These are phyloP conservation scores for Coracias cyanogaster DNA, from an alignment of 2,797 vertebrate species.

Conservation along the genomic window DNA sequence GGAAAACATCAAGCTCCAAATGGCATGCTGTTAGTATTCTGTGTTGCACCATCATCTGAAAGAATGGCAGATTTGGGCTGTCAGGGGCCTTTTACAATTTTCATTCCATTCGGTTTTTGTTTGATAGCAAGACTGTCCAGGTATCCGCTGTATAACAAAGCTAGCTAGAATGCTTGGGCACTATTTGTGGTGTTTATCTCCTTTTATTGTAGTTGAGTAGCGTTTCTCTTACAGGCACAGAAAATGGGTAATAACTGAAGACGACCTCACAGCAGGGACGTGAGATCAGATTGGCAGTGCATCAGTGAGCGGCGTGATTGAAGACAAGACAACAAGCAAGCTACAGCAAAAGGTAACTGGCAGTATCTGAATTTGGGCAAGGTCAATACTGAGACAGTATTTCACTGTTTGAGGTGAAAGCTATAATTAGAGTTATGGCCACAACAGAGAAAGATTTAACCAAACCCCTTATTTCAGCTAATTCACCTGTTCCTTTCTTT, in stretches of 20 bases:
- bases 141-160: not conserved
- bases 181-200: slow-evolving; percentile 40
- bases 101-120: slow-evolving; percentile 27
- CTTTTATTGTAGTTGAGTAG: slow-evolving; percentile 26
- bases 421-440: not conserved
- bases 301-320: slow-evolving; percentile 25
- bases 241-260: slow-evolving; percentile 43
- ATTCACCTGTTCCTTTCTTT: not conserved
- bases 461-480: not conserved
- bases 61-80: slow-evolving; percentile 5
- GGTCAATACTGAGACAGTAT: slow-evolving; percentile 21
- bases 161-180: not conserved
- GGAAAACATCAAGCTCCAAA: not conserved
- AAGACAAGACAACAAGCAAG: slow-evolving; percentile 23
- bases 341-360: slow-evolving; percentile 43
- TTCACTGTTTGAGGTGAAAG: not conserved
- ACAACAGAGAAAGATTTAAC: slow-evolving; percentile 24
- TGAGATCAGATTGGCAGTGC: slow-evolving; percentile 18
- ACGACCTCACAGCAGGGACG: slow-evolving; percentile 31
- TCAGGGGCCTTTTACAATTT: not conserved
- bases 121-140: slow-evolving; percentile 17
- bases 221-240: slow-evolving; percentile 40
- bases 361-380: slow-evolving; percentile 21
- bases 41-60: not conserved
- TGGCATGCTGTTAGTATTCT: slow-evolving; percentile 26